These are phyloP conservation scores for Lordiphosa clarofinis DNA, from an alignment of 1,140 invertebrate species.

Conservation along the genomic window DNA sequence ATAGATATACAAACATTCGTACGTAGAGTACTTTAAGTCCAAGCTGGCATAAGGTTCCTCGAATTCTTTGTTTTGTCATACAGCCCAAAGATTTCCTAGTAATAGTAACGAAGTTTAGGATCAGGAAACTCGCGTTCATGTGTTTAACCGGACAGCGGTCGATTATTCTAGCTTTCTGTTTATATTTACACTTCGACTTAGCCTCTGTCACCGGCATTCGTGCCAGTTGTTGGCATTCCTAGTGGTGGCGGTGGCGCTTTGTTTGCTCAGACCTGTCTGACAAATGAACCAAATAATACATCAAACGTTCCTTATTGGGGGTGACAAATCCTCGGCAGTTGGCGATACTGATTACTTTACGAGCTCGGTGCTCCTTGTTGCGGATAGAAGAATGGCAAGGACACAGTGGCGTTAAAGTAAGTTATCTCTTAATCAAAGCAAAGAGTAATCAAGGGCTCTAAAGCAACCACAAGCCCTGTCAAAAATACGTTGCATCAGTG, in stretches of 20 bases:
- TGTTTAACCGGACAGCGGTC: conserved; percentile 28
- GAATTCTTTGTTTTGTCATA: no score
- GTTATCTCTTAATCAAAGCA: conserved; percentile 23
- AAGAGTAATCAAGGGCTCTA: conserved; percentile 42
- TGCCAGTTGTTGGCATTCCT: conserved; percentile 26
- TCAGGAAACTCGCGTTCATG: conserved; percentile 7
- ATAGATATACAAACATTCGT: not conserved
- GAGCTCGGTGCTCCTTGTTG: conserved; percentile 17
- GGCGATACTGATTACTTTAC: conserved; percentile 62
- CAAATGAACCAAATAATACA: conserved; percentile 80
- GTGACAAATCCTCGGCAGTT: conserved; percentile 77
- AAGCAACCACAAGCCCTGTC: not conserved
- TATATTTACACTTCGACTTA: conserved; percentile 43
- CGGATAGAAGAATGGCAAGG: conserved; percentile 4
- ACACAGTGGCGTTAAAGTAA: conserved; percentile 20
- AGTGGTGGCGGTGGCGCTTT: conserved; percentile 47
- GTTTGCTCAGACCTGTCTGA: conserved; percentile 78
- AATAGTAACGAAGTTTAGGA: not conserved
- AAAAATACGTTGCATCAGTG: not conserved
- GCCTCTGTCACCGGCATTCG: conserved; percentile 53
- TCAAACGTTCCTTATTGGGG: conserved; percentile 78
- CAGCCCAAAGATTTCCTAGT: no score
- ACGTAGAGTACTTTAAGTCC: not conserved
- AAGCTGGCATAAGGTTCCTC: no score
- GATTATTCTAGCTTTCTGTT: conserved; percentile 27